These are phyloP conservation scores for Linnaemya vulpina DNA, from an alignment of 2,888 invertebrate species.

Conservation along the genomic window DNA sequence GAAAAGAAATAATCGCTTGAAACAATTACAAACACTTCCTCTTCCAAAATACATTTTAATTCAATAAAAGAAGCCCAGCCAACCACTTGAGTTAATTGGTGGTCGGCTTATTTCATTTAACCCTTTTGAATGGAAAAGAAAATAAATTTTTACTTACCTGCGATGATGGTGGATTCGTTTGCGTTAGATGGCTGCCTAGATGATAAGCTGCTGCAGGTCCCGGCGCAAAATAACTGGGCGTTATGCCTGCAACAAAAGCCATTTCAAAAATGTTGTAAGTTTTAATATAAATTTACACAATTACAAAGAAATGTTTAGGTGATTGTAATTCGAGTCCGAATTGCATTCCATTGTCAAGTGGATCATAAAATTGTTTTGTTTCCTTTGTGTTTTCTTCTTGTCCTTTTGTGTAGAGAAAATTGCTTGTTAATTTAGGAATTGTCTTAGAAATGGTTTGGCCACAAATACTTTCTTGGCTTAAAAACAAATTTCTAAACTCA, in stretches of 20 bases:
- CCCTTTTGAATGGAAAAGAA: slow-evolving; percentile 40
- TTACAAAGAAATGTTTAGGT: slow-evolving; percentile 8
- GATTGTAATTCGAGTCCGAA: slow-evolving; percentile 6
- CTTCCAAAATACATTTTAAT: slow-evolving; percentile 27
- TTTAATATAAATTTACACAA: background rate
- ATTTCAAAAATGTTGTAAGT: slow-evolving; percentile 3
- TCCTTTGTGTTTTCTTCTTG: background rate
- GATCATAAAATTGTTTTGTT: background rate
- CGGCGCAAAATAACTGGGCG: slow-evolving; percentile 83
- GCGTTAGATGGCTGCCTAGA: slow-evolving; percentile 83
- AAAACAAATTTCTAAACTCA: slow-evolving; percentile 70
- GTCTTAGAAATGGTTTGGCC: slow-evolving; percentile 40
- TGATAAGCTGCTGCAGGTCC: slow-evolving; percentile 83
- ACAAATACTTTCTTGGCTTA: background rate
- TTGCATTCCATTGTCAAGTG: slow-evolving; percentile 29
- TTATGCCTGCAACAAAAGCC: slow-evolving; percentile 80
- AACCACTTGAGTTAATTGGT: slow-evolving; percentile 74
- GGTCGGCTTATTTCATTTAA: slow-evolving; percentile 44
- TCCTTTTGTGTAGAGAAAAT: slow-evolving; percentile 47
- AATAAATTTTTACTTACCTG: slow-evolving; percentile 80
- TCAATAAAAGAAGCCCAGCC: slow-evolving; percentile 16
- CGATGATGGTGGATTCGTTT: slow-evolving; percentile 82
- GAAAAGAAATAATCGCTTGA: slow-evolving; percentile 11
- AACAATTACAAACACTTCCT: slow-evolving; percentile 63
- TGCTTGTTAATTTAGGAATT: slow-evolving; percentile 59